Evolutionary conservation across 2,797 vertebrate genomes (phyloP).

Genomic region (Steatocranus sp.): DNA sequence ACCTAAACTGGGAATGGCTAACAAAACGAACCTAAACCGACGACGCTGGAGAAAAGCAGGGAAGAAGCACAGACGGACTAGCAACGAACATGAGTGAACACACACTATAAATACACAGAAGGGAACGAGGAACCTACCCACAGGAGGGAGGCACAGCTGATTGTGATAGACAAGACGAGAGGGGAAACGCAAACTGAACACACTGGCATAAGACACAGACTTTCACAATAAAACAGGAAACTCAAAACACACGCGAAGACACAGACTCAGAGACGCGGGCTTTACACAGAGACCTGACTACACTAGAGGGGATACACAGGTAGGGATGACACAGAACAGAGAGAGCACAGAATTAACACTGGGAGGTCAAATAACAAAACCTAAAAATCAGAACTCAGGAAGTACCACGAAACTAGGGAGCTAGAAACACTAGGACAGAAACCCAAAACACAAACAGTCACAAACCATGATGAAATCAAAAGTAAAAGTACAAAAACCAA

Average conservation of each 20-base stretch:
- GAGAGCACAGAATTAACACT: not conserved
- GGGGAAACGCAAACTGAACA: fast-evolving
- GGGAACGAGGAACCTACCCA: not conserved
- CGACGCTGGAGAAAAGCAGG: not conserved
- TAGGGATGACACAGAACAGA: not conserved
- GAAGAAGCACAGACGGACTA: not conserved
- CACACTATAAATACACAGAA: not conserved
- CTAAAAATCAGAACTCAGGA: not conserved
- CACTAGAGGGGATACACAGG: fast-evolving
- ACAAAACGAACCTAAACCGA: not conserved
- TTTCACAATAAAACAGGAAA: not conserved
- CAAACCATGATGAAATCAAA: not conserved
- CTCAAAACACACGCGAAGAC: not conserved
- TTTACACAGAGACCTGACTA: not conserved
- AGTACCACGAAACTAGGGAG: not conserved
- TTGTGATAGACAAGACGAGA: not conserved
- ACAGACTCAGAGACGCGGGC: not conserved
- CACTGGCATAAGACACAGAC: not conserved
- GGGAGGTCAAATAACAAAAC: not conserved
- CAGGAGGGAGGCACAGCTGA: not conserved
- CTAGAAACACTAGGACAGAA: not conserved
- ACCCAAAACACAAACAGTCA: not conserved
- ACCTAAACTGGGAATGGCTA: not conserved
- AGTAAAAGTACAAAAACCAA: too few species aligned
- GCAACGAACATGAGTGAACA: not conserved